Evolutionary conservation across 2,797 vertebrate species (phyloP).

Genomic region (Danio jaintianensis): DNA sequence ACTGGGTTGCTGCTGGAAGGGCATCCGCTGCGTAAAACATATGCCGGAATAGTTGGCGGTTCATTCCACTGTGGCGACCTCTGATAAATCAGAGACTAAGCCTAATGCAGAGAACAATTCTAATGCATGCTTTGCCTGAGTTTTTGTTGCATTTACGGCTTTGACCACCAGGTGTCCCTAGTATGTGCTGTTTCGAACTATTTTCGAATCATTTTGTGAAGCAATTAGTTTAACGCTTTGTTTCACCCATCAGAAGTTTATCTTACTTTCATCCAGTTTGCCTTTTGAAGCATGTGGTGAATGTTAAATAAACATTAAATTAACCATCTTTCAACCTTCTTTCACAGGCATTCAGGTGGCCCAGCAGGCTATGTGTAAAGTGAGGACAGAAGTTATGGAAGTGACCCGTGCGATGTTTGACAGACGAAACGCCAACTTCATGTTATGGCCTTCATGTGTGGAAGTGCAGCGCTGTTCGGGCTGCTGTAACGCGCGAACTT

Average conservation of each 20-base stretch:
- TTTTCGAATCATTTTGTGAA: no score
- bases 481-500: slow-evolving; percentile 85
- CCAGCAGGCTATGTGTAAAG: slow-evolving; percentile 87
- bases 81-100: no score
- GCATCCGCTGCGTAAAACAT: no score
- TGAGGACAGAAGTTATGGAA: slow-evolving; percentile 89
- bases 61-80: no score
- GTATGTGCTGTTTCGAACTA: no score
- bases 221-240: no score
- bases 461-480: slow-evolving; percentile 96
- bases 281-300: neutral
- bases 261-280: neutral
- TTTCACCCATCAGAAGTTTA: neutral
- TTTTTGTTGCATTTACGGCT: no score
- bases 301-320: neutral
- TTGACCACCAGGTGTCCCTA: no score
- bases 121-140: no score
- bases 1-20: no score
- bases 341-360: slow-evolving; percentile 76
- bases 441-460: slow-evolving; percentile 91
- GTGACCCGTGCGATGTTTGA: slow-evolving; percentile 90
- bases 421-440: slow-evolving; percentile 88
- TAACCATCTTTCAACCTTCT: slow-evolving; percentile 24
- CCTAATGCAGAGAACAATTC: no score
- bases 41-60: no score